phyloP scores from a whole-genome alignment of 2,797 vertebrate genomes.

The Rhynchonycteris naso region DNA sequence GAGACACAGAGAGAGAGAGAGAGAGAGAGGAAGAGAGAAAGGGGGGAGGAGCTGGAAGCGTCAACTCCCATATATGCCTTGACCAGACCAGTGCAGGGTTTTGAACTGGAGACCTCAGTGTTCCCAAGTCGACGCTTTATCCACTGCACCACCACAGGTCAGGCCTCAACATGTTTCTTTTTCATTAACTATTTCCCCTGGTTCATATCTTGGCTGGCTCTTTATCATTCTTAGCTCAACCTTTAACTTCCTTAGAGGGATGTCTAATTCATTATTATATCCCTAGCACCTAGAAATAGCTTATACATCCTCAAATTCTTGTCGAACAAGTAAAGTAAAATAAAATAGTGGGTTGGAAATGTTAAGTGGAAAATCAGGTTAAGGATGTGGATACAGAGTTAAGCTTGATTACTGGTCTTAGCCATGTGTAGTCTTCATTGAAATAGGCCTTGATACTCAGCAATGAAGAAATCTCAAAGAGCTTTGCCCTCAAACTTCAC shows the following conservation, averaged over 20 bases:
- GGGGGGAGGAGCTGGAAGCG: no score
- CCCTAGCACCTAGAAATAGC: neutral
- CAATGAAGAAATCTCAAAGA: neutral
- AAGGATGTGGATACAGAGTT: neutral
- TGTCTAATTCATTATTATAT: neutral
- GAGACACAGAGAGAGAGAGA: no score
- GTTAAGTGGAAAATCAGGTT: slow-evolving; percentile 4
- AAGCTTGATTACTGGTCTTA: neutral
- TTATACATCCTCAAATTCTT: neutral
- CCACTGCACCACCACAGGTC: no score
- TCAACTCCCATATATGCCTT: no score
- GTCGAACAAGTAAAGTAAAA: neutral
- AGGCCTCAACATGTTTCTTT: neutral
- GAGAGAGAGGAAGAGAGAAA: no score
- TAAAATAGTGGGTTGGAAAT: neutral
- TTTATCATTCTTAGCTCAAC: neutral
- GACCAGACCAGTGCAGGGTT: no score
- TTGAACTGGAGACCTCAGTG: no score
- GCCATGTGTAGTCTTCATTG: neutral
- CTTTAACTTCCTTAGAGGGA: slow-evolving; percentile 1
- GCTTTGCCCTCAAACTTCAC: neutral
- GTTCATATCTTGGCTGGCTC: neutral
- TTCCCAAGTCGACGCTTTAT: no score
- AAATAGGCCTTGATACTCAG: neutral
- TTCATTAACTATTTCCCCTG: neutral